A percentile compares a stretch with the other conserved stretches of the same genome.
Evolutionary conservation across 2,797 vertebrate species (phyloP).

Genomic region (Amphiprion clarkii): DNA sequence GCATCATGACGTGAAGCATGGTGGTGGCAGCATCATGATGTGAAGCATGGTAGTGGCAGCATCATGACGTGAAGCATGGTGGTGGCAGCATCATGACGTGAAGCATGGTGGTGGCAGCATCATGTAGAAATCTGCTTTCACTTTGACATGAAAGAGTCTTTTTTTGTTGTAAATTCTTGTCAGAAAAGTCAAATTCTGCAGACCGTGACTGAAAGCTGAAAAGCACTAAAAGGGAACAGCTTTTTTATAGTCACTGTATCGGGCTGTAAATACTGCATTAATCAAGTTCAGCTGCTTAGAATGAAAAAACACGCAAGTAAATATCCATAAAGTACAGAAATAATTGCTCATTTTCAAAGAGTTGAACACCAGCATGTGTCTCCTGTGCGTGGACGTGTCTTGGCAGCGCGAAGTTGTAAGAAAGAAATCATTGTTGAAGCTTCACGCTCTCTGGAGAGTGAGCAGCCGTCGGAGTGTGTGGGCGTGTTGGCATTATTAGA

Average conservation of each 20-base stretch:
- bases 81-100: no score
- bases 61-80: no score
- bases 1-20: no score
- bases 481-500: slow-evolving; percentile 43
- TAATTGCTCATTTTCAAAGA: neutral
- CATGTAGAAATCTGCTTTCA: no score
- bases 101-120: no score
- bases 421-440: slow-evolving; percentile 14
- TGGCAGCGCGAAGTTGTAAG: neutral
- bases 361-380: neutral
- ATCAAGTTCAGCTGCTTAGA: neutral
- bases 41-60: no score
- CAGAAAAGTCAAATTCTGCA: no score
- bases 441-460: slow-evolving; percentile 5
- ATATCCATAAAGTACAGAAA: neutral
- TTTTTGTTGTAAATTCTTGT: no score
- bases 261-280: neutral
- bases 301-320: neutral
- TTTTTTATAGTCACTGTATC: neutral
- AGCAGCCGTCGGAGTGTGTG: slow-evolving; percentile 30
- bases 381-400: neutral
- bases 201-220: no score
- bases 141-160: no score
- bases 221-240: no score
- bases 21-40: no score